These are phyloP conservation scores for Chondrilla cf. caribensis DNA, from an alignment of 37 sponge, comb jelly and placozoan genomes.

Conservation along the genomic window DNA sequence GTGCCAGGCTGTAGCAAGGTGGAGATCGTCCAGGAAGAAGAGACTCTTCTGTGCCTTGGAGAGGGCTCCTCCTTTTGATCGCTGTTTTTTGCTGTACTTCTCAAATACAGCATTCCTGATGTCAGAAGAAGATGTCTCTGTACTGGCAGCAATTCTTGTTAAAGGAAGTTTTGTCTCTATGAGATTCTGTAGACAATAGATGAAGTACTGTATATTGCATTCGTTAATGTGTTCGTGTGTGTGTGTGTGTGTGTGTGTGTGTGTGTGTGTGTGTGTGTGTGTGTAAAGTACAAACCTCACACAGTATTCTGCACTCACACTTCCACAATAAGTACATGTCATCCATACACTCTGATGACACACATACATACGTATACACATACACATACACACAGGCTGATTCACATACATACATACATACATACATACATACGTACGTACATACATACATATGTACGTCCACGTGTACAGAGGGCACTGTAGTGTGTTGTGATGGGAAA, in stretches of 20 bases:
- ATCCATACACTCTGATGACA: too few species aligned
- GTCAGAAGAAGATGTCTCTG: not conserved
- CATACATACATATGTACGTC: not conserved
- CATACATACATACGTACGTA: not conserved
- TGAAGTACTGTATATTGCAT: too few species aligned
- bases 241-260: too few species aligned
- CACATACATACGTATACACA: too few species aligned
- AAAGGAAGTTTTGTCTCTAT: slow-evolving; percentile 9
- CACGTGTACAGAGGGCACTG: not conserved
- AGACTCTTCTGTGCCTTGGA: not conserved
- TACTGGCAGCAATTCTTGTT: not conserved
- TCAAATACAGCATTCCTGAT: slow-evolving; percentile 31
- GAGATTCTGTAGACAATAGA: slow-evolving; percentile 8
- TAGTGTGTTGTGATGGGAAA: not conserved
- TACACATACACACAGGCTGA: too few species aligned
- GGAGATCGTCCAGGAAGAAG: slow-evolving; percentile 67
- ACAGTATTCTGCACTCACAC: too few species aligned
- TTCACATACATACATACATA: not conserved
- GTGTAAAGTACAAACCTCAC: too few species aligned
- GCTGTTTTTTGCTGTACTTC: not conserved
- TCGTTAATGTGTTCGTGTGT: too few species aligned
- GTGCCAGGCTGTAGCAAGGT: slow-evolving; percentile 6
- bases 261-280: too few species aligned
- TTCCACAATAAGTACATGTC: too few species aligned
- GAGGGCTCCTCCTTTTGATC: not conserved